phyloP scores from a whole-genome alignment of 2,797 vertebrate genomes.

The Discoglossus pictus region DNA sequence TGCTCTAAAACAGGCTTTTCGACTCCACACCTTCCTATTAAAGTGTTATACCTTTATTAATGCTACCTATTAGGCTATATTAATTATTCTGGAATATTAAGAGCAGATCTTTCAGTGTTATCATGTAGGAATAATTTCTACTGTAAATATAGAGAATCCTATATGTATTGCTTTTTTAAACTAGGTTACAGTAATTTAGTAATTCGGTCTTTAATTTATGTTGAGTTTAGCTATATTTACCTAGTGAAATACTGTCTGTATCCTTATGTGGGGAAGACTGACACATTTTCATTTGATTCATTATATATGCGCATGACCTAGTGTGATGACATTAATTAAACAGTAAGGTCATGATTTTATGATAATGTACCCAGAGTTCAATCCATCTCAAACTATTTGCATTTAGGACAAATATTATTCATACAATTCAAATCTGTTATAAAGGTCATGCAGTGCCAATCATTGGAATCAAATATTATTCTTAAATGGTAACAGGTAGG shows the following conservation, averaged over 20 bases:
- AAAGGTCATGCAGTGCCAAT: conserved; percentile 43
- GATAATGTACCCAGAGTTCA: background rate
- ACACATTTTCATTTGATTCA: background rate
- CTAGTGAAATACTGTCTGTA: background rate
- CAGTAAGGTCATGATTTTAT: background rate
- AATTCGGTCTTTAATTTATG: conserved; percentile 20
- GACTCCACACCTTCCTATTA: too few relatives aligned
- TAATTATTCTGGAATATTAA: too few relatives aligned
- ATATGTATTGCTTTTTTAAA: too few relatives aligned
- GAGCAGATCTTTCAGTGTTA: too few relatives aligned
- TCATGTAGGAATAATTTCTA: too few relatives aligned
- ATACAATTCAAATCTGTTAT: conserved; percentile 44
- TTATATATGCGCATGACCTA: background rate
- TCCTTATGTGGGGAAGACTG: background rate
- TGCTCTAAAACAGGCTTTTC: too few relatives aligned
- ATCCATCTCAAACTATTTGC: conserved; percentile 47
- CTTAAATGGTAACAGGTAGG: conserved; percentile 2
- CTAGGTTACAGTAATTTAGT: background rate
- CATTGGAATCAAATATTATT: conserved; percentile 49
- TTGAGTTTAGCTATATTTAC: conserved; percentile 41
- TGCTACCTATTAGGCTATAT: too few relatives aligned
- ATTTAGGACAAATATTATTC: conserved; percentile 25
- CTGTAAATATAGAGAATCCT: too few relatives aligned
- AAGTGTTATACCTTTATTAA: too few relatives aligned
- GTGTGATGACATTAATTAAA: conserved; percentile 21